These are phyloP conservation scores for Eonycteris spelaea DNA, from an alignment of 2,113 vertebrate species.

Conservation along the genomic window DNA sequence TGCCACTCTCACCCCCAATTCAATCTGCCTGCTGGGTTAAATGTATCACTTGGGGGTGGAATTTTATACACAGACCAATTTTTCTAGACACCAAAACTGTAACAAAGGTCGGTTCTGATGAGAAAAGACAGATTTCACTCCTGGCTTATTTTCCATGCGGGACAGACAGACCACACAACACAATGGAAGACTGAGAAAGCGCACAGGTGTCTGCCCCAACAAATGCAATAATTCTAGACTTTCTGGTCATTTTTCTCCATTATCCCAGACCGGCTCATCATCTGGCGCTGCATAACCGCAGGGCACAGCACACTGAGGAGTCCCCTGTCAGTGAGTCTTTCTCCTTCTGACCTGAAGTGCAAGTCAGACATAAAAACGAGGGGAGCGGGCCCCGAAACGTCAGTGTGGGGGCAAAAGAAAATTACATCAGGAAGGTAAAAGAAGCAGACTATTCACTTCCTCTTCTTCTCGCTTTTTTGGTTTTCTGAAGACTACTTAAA, in stretches of 20 bases:
- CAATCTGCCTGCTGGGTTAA: background rate
- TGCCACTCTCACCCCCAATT: background rate
- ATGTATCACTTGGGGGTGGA: background rate
- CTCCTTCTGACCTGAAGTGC: background rate
- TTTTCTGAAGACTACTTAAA: background rate
- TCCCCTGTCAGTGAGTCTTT: background rate
- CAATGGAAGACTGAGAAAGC: background rate
- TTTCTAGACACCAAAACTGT: background rate
- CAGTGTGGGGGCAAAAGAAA: background rate
- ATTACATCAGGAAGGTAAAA: background rate
- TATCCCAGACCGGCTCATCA: background rate
- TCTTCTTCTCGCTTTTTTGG: background rate
- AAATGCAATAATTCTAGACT: background rate
- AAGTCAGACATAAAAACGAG: background rate
- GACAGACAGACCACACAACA: background rate
- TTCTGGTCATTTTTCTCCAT: background rate
- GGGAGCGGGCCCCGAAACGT: background rate
- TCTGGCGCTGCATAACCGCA: background rate
- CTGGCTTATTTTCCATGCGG: constrained; percentile 6
- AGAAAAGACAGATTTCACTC: constrained; percentile 23
- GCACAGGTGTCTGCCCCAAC: background rate
- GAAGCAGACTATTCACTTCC: background rate
- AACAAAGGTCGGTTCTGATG: background rate
- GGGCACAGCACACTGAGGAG: background rate
- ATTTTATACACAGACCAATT: background rate